Evolutionary conservation across 2,888 invertebrate genomes (phyloP).

Genomic region (Oxycera nigricornis): DNA sequence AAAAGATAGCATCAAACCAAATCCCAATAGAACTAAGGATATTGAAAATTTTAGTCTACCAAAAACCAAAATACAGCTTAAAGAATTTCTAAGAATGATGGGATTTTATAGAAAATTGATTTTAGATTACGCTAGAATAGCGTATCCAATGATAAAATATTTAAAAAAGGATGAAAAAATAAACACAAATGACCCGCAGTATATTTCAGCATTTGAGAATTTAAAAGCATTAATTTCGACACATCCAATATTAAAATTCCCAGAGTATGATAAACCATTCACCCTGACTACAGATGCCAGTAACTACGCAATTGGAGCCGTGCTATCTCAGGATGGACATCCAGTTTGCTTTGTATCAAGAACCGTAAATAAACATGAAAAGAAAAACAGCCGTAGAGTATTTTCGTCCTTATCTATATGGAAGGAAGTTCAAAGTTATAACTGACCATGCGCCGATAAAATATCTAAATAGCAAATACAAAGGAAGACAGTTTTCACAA

Average conservation of each 20-base stretch:
- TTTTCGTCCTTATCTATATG: constrained; percentile 43
- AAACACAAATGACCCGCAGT: constrained; percentile 43
- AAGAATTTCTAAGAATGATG: constrained; percentile 44
- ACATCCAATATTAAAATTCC: constrained; percentile 40
- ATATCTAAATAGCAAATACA: constrained; percentile 46
- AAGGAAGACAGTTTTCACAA: constrained; percentile 43
- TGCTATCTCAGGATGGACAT: too few relatives aligned
- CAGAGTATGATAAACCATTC: constrained; percentile 40
- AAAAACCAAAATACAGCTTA: constrained; percentile 45
- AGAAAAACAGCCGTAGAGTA: constrained; percentile 43
- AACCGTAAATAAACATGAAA: constrained; percentile 43
- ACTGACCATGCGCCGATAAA: constrained; percentile 45
- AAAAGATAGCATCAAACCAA: too few relatives aligned
- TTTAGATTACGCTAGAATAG: constrained; percentile 41
- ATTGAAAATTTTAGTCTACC: constrained; percentile 38
- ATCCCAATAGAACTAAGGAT: constrained; percentile 34
- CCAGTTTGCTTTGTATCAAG: constrained; percentile 44
- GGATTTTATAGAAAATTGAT: constrained; percentile 45
- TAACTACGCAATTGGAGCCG: constrained; percentile 39
- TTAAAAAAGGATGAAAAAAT: constrained; percentile 43
- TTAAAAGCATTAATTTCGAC: constrained; percentile 41
- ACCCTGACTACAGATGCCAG: constrained; percentile 42
- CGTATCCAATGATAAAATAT: constrained; percentile 46
- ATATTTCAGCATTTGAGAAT: constrained; percentile 45
- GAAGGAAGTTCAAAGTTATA: constrained; percentile 44